Evolutionary conservation across 2,113 vertebrate species (phyloP), one percentile per base, ranked within the genome.

Genomic region (Pygoscelis adeliae): DNA sequence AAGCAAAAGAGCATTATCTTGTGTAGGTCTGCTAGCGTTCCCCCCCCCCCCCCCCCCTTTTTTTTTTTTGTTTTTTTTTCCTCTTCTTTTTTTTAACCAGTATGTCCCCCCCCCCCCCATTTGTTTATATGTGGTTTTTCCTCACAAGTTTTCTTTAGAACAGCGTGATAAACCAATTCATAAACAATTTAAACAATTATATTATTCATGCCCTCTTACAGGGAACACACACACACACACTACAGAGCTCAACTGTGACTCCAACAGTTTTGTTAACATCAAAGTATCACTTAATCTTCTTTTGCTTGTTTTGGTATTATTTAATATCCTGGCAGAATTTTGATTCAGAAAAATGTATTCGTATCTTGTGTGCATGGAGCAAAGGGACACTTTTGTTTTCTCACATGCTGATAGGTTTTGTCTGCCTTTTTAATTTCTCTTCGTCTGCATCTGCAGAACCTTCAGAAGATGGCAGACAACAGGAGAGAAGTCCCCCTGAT

Each of bases 391-490:
- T 78, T 26, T 3, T 42, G 26, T 62, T 72, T 84, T 61, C 22
- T 66, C 25, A 7, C 29, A 2, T 14, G 58, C 52, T 27, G 46
- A 66, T 61, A 56, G 12, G 29, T 72, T 81, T 74, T 58, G 18
- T 66, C 21, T 66, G 52, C 46, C 55, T 56, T 13, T 25, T 49
- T 21, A n/a, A 77, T 42, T 36, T 79, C 49, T 10, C 9, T 85
- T 20, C 69, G 26, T 56, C 34, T 86, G 0, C 16, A 5, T 62
- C 72, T 95, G 49, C 94, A 99, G 98, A 98, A 38, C 98, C 96
- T 65, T 96, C 95, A 91, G 99, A 99, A 32, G 98, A 99, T 36
- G 95, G 97, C 15, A 63, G 91, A 30, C 98, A 99, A 56, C 95
- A 98, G 80, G 99, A 98, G 74, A 97, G 97, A 61, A 98, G 98